Evolutionary conservation across 2,888 invertebrate genomes (phyloP).

Genomic region (Candidula unifasciata): DNA sequence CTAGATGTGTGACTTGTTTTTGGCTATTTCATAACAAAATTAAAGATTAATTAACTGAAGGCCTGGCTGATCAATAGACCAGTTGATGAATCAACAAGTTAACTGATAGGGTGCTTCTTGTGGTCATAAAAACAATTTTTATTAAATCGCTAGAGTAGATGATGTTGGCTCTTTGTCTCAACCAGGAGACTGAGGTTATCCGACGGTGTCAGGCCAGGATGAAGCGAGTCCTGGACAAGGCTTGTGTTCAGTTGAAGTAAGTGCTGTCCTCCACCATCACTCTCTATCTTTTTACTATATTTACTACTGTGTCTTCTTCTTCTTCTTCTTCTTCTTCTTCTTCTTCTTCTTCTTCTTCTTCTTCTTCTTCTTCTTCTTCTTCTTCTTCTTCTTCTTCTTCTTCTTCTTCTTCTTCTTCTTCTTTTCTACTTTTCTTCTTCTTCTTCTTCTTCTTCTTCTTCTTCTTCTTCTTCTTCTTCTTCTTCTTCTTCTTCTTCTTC

Average conservation of each 20-base stretch:
- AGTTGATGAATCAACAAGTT: too few species aligned
- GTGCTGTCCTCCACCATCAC: conserved; percentile 34
- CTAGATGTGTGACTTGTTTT: too few species aligned
- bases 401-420: not conserved
- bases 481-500: not conserved
- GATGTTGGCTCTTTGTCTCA: not conserved
- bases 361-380: not conserved
- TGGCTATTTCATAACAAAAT: too few species aligned
- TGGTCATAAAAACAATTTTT: too few species aligned
- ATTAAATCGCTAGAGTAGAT: too few species aligned
- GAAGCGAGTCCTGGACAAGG: conserved; percentile 84
- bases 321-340: too few species aligned
- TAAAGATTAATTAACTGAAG: too few species aligned
- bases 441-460: not conserved
- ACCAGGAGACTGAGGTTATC: conserved; percentile 87
- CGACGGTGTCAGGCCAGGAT: conserved; percentile 88
- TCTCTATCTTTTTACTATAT: not conserved
- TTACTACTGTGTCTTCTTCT: too few species aligned
- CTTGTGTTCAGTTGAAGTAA: conserved; percentile 79
- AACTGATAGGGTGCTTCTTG: too few species aligned
- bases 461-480: not conserved
- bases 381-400: not conserved
- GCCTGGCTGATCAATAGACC: too few species aligned
- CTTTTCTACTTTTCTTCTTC: not conserved
- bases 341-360: not conserved